Conservation (phyloP, 2,113 vertebrate species). For the Hassar affinis region DNA sequence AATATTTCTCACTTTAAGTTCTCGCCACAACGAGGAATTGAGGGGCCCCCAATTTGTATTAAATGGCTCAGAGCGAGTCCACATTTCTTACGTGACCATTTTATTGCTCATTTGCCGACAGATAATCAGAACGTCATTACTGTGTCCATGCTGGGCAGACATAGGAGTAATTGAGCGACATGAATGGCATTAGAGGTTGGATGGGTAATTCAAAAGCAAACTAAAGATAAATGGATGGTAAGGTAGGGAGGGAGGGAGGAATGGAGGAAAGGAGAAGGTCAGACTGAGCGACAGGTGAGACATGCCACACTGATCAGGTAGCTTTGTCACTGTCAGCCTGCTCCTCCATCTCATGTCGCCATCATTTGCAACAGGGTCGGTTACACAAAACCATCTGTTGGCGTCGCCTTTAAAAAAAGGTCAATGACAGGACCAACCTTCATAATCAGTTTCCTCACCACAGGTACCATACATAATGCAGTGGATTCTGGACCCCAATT, state of each 20-base stretch:
- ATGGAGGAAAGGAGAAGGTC: conserved; percentile 8
- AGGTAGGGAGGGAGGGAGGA: conserved; percentile 2
- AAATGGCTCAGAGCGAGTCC: conserved; percentile 64
- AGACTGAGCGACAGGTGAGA: conserved; percentile 36
- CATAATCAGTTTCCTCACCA: conserved; percentile 15
- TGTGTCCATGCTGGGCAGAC: conserved; percentile 84
- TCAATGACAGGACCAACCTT: conserved; percentile 17
- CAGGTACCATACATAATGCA: conserved; percentile 33
- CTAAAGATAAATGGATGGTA: neutral
- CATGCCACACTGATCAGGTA: conserved; percentile 56
- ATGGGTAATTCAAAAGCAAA: conserved; percentile 23
- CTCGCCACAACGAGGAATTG: conserved; percentile 62
- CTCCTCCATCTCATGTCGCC: conserved; percentile 42
- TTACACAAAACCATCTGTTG: conserved; percentile 32
- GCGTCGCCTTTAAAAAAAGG: conserved; percentile 26
- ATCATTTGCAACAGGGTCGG: conserved; percentile 55
- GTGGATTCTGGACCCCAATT: conserved; percentile 8
- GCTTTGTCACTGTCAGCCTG: conserved; percentile 47
- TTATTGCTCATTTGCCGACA: conserved; percentile 98
- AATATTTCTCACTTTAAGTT: conserved; percentile 67
- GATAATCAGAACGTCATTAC: conserved; percentile 99
- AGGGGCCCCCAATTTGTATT: conserved; percentile 58
- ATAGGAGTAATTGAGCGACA: conserved; percentile 90
- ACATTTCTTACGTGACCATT: conserved; percentile 84
- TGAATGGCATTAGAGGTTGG: conserved; percentile 67